phyloP scores from a whole-genome alignment of 2,888 invertebrate genomes.

The Ectropis crepuscularia region DNA sequence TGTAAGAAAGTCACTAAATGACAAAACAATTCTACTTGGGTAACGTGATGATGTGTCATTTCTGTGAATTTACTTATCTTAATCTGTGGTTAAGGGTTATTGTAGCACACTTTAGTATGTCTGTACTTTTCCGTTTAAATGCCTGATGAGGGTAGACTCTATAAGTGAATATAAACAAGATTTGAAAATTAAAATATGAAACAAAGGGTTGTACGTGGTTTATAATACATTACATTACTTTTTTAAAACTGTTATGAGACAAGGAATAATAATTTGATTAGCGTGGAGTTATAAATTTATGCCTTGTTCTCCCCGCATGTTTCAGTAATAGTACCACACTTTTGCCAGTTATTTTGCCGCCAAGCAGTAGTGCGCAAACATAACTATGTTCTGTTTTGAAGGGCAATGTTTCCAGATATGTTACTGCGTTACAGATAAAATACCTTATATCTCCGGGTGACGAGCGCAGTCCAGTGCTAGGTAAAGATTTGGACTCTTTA shows the following conservation, averaged over 20 bases:
- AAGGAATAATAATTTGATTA: not conserved
- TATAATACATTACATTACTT: not conserved
- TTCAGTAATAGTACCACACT: too few species aligned
- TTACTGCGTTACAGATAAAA: too few species aligned
- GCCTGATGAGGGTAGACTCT: slow-evolving; percentile 34
- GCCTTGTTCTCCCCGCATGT: not conserved
- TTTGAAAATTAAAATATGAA: slow-evolving; percentile 22
- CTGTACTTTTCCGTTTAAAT: slow-evolving; percentile 26
- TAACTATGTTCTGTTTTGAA: too few species aligned
- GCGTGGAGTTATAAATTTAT: not conserved
- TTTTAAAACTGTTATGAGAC: not conserved
- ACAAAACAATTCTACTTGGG: too few species aligned
- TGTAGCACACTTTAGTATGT: slow-evolving; percentile 24
- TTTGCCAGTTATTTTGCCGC: too few species aligned
- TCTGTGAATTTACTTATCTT: slow-evolving; percentile 3
- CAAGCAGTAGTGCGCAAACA: too few species aligned
- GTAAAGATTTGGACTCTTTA: too few species aligned
- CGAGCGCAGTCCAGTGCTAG: too few species aligned
- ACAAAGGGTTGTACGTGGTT: slow-evolving; percentile 1
- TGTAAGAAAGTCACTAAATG: too few species aligned
- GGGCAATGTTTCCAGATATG: too few species aligned
- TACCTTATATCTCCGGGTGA: too few species aligned
- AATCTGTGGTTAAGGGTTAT: slow-evolving; percentile 18
- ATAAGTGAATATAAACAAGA: slow-evolving; percentile 30
- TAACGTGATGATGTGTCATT: not conserved